phyloP scores from a whole-genome alignment of 2,888 invertebrate species.

The Conus canariensis region DNA sequence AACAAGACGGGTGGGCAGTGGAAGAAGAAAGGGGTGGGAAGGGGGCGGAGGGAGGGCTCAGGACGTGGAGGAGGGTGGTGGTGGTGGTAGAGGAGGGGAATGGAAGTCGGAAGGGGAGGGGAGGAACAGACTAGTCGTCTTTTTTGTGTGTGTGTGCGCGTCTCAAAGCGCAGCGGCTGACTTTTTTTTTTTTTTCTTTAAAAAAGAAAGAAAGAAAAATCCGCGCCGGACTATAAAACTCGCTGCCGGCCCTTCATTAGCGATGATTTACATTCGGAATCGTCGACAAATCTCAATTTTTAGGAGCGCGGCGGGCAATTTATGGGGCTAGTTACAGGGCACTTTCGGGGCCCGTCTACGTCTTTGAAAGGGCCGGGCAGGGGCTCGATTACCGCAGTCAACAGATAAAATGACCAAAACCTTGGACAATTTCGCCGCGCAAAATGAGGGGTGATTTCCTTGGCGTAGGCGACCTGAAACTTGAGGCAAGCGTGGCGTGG shows the following conservation, averaged over 20 bases:
- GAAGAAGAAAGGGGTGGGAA: not conserved
- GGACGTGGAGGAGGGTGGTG: not conserved
- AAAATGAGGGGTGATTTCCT: constrained; percentile 31
- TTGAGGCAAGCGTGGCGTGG: not conserved
- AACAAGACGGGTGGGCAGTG: not conserved
- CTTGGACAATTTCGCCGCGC: not conserved
- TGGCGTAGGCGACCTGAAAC: not conserved
- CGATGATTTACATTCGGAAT: constrained; percentile 36
- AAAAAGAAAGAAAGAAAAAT: not conserved
- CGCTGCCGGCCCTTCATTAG: constrained; percentile 33
- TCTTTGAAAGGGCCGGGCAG: constrained; percentile 21
- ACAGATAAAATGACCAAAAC: constrained; percentile 35
- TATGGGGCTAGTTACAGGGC: constrained; percentile 36
- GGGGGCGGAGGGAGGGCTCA: not conserved
- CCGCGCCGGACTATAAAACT: not conserved
- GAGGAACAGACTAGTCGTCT: not conserved
- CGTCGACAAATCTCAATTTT: constrained; percentile 37
- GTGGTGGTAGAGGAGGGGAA: not conserved
- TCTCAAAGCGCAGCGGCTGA: not conserved
- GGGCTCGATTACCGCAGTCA: constrained; percentile 29
- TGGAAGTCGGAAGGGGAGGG: not conserved
- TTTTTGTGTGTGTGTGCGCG: not conserved
- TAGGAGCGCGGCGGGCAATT: constrained; percentile 31
- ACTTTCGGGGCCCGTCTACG: constrained; percentile 22
- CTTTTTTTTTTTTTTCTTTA: not conserved